These are phyloP conservation scores for Nothobranchius kuhntae DNA, from an alignment of 2,113 vertebrate genomes.

Conservation along the genomic window DNA sequence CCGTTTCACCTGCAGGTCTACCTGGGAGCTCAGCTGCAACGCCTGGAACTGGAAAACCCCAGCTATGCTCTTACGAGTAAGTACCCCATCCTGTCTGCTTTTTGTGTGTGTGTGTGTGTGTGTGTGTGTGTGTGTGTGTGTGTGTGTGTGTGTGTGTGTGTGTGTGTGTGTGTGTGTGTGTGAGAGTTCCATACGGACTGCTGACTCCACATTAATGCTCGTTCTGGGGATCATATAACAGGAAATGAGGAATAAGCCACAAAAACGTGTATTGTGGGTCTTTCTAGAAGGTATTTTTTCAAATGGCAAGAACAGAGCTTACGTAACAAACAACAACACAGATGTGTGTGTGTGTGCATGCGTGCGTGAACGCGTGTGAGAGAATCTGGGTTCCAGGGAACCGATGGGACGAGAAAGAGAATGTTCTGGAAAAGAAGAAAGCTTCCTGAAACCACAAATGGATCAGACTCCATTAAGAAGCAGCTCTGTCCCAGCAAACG, in stretches of 20 bases:
- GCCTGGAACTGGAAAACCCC: slow-evolving; percentile 96
- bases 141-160: background rate
- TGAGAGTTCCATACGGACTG: slow-evolving; percentile 43
- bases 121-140: too few species aligned
- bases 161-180: background rate
- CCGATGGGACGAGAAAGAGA: slow-evolving; percentile 46
- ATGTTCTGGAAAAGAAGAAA: slow-evolving; percentile 54
- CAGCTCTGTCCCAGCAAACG: background rate
- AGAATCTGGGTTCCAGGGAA: slow-evolving; percentile 51
- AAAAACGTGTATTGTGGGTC: slow-evolving; percentile 28
- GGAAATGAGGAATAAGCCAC: slow-evolving; percentile 63
- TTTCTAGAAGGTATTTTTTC: slow-evolving; percentile 43
- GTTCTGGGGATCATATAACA: slow-evolving; percentile 53
- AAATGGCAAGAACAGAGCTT: slow-evolving; percentile 63
- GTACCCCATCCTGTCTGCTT: slow-evolving; percentile 38
- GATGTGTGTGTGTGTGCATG: background rate
- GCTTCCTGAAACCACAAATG: slow-evolving; percentile 40
- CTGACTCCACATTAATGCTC: slow-evolving; percentile 51
- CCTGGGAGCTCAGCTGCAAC: slow-evolving; percentile 93
- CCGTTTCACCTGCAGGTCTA: slow-evolving; percentile 82
- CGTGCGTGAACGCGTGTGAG: background rate
- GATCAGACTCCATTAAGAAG: slow-evolving; percentile 33
- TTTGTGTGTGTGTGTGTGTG: too few species aligned
- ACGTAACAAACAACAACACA: slow-evolving; percentile 59
- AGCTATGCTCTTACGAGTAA: slow-evolving; percentile 97